A percentile compares a stretch with the other conserved stretches of the same genome.
Conservation (phyloP, 2,113 vertebrate genomes). For the Elephantulus edwardii region DNA sequence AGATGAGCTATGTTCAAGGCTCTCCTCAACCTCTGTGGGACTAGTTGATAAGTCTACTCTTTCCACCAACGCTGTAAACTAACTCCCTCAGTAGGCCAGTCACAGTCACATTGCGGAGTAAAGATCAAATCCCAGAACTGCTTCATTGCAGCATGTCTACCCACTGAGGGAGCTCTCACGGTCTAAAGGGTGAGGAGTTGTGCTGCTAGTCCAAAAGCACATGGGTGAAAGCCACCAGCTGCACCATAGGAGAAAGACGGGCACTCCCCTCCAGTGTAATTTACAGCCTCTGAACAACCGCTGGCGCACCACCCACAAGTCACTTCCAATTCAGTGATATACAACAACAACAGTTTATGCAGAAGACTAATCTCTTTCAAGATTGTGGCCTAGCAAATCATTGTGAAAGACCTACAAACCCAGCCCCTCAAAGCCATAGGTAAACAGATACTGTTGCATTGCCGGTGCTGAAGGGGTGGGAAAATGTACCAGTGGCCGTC, state of each 20-base stretch:
- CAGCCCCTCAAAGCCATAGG: neutral
- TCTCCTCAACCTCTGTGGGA: neutral
- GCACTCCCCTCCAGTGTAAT: too few relatives aligned
- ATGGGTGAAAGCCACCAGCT: too few relatives aligned
- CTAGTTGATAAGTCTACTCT: neutral
- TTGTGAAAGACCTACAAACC: neutral
- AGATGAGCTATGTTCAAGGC: neutral
- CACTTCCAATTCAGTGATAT: too few relatives aligned
- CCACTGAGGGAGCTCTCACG: too few relatives aligned
- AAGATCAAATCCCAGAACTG: neutral
- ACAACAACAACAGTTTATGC: accelerated
- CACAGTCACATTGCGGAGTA: neutral
- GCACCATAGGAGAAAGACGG: too few relatives aligned
- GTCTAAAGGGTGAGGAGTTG: too few relatives aligned
- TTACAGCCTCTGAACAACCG: too few relatives aligned
- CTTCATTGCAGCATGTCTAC: too few relatives aligned
- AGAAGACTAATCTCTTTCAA: neutral
- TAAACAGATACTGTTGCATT: neutral
- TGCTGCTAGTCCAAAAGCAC: too few relatives aligned
- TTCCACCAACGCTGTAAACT: neutral
- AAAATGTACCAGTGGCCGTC: neutral
- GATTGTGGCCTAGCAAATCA: neutral
- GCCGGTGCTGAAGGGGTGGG: neutral
- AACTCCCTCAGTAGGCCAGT: neutral
- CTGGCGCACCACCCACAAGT: too few relatives aligned